phyloP scores from a whole-genome alignment of 2,113 vertebrate species.

The Microtus ochrogaster region DNA sequence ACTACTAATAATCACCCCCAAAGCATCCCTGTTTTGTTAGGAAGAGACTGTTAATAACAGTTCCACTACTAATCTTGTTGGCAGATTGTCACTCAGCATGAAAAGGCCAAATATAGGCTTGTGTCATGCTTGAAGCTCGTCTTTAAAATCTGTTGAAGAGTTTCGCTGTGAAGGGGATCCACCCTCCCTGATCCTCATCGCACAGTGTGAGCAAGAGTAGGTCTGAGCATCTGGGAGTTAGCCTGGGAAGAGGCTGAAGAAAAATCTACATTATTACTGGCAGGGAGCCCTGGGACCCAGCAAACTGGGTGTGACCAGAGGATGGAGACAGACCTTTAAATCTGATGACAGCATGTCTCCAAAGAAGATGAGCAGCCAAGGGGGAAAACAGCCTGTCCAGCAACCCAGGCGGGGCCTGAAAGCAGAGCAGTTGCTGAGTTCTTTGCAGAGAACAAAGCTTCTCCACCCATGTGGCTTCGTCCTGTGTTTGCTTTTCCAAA shows the following conservation, averaged over 20 bases:
- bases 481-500: neutral
- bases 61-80: neutral
- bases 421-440: neutral
- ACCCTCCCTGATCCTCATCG: neutral
- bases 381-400: neutral
- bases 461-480: neutral
- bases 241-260: neutral
- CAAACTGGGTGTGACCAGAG: slow-evolving; percentile 56
- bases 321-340: slow-evolving; percentile 52
- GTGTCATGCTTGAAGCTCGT: slow-evolving; percentile 29
- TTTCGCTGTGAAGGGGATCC: neutral
- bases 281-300: neutral
- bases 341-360: slow-evolving; percentile 60
- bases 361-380: slow-evolving; percentile 1
- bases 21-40: neutral
- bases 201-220: neutral
- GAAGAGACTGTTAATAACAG: slow-evolving; percentile 1
- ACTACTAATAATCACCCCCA: neutral
- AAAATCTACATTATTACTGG: neutral
- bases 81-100: slow-evolving; percentile 5
- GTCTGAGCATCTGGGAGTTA: neutral
- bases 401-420: neutral
- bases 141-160: slow-evolving; percentile 45
- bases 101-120: neutral
- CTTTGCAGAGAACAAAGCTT: neutral